Conservation (phyloP, 1,140 invertebrate genomes). For the Amyelois transitella region DNA sequence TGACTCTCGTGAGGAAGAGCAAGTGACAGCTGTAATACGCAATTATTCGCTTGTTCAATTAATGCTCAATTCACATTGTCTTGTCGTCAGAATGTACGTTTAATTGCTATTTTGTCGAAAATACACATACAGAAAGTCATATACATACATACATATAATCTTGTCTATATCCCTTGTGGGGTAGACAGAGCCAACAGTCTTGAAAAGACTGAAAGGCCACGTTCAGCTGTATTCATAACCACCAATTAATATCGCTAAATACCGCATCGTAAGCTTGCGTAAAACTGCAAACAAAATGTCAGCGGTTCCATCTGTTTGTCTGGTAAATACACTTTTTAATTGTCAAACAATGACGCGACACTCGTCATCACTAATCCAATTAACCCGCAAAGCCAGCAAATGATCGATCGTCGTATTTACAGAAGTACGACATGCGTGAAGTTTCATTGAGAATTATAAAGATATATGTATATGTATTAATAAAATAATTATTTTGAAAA, state of each 20-base stretch:
- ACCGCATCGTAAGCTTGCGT: too few species aligned
- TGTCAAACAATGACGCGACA: background rate
- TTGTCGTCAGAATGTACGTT: background rate
- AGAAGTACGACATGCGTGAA: too few species aligned
- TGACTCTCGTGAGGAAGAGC: conserved; percentile 1
- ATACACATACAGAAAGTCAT: too few species aligned
- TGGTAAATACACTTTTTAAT: background rate
- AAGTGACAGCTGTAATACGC: background rate
- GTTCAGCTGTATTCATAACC: too few species aligned
- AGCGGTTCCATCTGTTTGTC: background rate
- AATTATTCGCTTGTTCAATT: conserved; percentile 1
- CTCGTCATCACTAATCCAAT: background rate
- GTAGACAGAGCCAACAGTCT: too few species aligned
- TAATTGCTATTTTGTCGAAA: too few species aligned
- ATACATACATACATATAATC: too few species aligned
- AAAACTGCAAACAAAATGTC: background rate
- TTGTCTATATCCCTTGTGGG: too few species aligned
- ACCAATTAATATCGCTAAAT: too few species aligned
- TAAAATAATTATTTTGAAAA: too few species aligned
- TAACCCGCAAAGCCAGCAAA: background rate
- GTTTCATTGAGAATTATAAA: too few species aligned
- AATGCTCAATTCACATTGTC: background rate
- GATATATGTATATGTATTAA: background rate
- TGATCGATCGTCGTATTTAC: background rate
- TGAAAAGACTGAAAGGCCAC: too few species aligned